phyloP scores from a whole-genome alignment of 2,113 vertebrate species.

The Scartelaos histophorus region DNA sequence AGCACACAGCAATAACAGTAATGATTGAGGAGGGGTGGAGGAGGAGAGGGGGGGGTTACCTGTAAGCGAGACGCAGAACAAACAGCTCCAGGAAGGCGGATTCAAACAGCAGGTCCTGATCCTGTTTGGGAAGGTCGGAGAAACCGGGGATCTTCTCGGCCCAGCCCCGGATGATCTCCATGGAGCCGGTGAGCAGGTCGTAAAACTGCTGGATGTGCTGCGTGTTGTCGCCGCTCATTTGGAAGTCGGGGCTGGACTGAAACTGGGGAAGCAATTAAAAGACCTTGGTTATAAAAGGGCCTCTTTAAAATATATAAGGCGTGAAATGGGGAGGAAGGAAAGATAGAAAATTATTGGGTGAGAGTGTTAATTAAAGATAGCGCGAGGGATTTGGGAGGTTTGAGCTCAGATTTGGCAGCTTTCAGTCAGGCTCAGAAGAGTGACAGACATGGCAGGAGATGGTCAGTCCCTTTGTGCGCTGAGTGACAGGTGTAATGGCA shows the following conservation, averaged over 20 bases:
- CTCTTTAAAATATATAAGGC: constrained; percentile 89
- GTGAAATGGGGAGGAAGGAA: constrained; percentile 84
- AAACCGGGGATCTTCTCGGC: constrained; percentile 97
- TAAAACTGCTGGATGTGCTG: constrained; percentile 99
- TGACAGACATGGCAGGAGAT: not conserved
- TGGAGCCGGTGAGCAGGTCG: constrained; percentile 97
- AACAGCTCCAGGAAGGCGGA: constrained; percentile 98
- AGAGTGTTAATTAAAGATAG: constrained; percentile 45
- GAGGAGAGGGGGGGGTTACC: constrained; percentile 72
- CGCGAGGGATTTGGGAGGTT: constrained; percentile 75
- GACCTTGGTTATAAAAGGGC: not conserved
- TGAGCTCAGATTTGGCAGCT: constrained; percentile 77
- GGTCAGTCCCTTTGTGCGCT: not conserved
- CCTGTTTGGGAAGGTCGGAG: constrained; percentile 88
- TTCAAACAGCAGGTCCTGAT: constrained; percentile 97
- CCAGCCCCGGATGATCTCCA: constrained; percentile 99
- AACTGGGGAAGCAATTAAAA: constrained; percentile 81
- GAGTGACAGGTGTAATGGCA: constrained; percentile 11
- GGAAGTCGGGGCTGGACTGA: constrained; percentile 98
- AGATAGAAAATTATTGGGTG: not conserved
- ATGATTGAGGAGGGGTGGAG: constrained; percentile 74
- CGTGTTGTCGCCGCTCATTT: constrained; percentile 96
- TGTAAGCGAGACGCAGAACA: constrained; percentile 94
- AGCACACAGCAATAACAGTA: constrained; percentile 77
- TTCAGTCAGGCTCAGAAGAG: not conserved